phyloP scores from a whole-genome alignment of 1,140 invertebrate species.

The Cryptotermes secundus region DNA sequence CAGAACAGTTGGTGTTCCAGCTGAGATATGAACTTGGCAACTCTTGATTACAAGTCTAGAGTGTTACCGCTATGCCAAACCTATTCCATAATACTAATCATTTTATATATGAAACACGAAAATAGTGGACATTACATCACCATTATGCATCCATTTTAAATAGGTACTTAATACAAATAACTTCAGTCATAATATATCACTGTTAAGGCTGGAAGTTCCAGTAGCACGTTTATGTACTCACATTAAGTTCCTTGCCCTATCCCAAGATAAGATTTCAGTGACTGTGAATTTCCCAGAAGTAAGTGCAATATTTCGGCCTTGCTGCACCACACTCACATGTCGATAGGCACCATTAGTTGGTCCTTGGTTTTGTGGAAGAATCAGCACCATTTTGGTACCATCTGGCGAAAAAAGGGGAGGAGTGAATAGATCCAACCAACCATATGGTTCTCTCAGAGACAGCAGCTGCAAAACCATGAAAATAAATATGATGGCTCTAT shows the following conservation, averaged over 20 bases:
- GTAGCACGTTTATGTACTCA: neutral
- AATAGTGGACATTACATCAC: no score
- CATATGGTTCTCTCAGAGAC: conserved; percentile 44
- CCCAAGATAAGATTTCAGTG: conserved; percentile 33
- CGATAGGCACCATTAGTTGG: conserved; percentile 57
- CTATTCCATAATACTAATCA: no score
- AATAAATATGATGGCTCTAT: conserved; percentile 12
- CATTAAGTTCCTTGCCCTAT: conserved; percentile 24
- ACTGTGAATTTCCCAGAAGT: conserved; percentile 48
- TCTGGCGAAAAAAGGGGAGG: conserved; percentile 59
- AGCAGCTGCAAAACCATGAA: conserved; percentile 35
- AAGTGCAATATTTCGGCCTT: conserved; percentile 50
- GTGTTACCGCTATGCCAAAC: no score
- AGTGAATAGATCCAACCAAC: conserved; percentile 67
- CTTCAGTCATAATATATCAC: no score
- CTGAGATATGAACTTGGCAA: no score
- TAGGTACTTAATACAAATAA: no score
- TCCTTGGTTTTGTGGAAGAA: conserved; percentile 62
- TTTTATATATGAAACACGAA: no score
- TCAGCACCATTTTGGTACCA: conserved; percentile 51
- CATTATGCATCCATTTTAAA: no score
- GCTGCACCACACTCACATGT: conserved; percentile 62
- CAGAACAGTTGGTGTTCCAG: no score
- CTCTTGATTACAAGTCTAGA: no score
- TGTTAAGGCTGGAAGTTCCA: no score